Base-by-base conservation (phyloP, 2,797 vertebrate genomes). In the Coregonus suidteri region DNA sequence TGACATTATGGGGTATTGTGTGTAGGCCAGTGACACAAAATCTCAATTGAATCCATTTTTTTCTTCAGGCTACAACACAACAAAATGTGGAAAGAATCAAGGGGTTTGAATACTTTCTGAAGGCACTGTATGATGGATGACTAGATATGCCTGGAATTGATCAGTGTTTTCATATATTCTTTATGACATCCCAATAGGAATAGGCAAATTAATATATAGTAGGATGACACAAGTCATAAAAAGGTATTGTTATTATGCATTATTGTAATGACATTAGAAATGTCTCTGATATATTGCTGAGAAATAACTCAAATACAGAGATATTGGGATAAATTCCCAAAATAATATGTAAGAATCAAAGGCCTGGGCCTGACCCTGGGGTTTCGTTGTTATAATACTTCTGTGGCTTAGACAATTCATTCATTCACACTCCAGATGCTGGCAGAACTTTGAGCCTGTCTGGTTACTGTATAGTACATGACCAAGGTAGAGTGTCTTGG, bases 381-480 rank as follows among this genome's bases (percentile, higher is more conserved):
- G 5, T 31, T 30, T 53, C 14, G 15, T 14, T 30, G 70, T 53
- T 72, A 30, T 9, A 53, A 30, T 9, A 53, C 11, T 30, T 25
- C 11, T 30, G 25, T 54, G 51, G 1, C 51, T 54, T 35, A 5
- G 65, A 16, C 4, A 18, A 67, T 11, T 25, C 2, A 64, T 64
- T 64, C 9, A 64, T 64, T 64, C 20, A 64, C n/a, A 64, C 59
- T 64, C n/a, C 59, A 11, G 14, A 34, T 16, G 4, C 65, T 67
- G 30, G 65, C 30, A 34, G 30, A 67, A 16, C 14, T 34, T 34
- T 67, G 4, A 67, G 14, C 14, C 65, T 67, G 65, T 16, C 65
- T 67, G 65, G 30, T 34, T 34, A 64, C 59, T 64, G 59, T 64
- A 64, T 64, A 64, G 59, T 64, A 25, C 25, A 18, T 64, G 59